A percentile compares a stretch with the other conserved stretches of the same genome.
These are phyloP conservation scores for Adelosebastes latens DNA, from an alignment of 2,797 vertebrate species.

Conservation along the genomic window DNA sequence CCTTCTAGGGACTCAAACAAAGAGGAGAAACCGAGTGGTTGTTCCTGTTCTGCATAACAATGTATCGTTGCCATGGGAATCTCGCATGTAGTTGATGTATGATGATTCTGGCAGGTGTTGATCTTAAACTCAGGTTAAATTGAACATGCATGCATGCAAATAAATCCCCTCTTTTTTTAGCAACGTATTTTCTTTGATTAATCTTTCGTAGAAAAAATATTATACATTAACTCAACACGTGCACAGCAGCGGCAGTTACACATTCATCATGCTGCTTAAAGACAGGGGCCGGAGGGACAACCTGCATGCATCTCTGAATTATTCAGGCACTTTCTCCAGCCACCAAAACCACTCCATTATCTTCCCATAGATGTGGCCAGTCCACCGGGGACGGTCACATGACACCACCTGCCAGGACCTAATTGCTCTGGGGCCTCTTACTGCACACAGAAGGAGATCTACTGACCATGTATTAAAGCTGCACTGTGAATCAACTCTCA, in stretches of 20 bases:
- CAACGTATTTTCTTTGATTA: neutral
- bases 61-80: neutral
- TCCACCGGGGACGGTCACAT: conserved; percentile 77
- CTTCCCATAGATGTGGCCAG: conserved; percentile 70
- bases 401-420: conserved; percentile 76
- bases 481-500: conserved; percentile 10
- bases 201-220: neutral
- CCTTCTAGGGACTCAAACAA: conserved; percentile 32
- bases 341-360: conserved; percentile 81
- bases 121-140: neutral
- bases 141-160: neutral
- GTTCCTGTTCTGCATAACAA: conserved; percentile 25
- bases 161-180: neutral
- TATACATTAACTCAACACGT: conserved; percentile 35
- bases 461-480: conserved; percentile 42
- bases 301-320: conserved; percentile 74
- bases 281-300: conserved; percentile 35
- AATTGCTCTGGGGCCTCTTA: conserved; percentile 68
- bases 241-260: conserved; percentile 29
- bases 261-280: conserved; percentile 53
- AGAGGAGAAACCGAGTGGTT: conserved; percentile 13
- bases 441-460: conserved; percentile 59
- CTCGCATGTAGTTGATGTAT: neutral
- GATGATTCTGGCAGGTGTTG: neutral
- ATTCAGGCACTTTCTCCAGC: conserved; percentile 84